Base-by-base conservation (phyloP, 2,888 invertebrate genomes). In the Pachycephus smyrnensis region DNA sequence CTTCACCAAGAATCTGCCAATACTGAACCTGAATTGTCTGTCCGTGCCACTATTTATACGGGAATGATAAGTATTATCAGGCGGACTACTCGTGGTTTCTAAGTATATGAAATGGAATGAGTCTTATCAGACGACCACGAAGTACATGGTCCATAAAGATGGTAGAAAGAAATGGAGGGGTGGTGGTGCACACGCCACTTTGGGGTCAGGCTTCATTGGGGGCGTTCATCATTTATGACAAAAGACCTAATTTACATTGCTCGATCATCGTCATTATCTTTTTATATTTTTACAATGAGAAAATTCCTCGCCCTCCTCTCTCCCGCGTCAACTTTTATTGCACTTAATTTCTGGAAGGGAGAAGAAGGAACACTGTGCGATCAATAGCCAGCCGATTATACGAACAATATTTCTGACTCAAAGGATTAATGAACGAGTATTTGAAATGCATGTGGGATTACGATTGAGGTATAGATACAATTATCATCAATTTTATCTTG, bases 61-160 rank as follows among this genome's bases (percentile, higher is more conserved):
- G 84, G 78, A 75, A 80, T 84, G 90, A 90, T 90, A 90, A 90
- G 87, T 88, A 84, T 85, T 90, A 90, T 90, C 90, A 89, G 88
- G 77, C 84, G 79, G 83, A 80, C 81, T 85, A 84, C 82, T 82
- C 86, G 84, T 89, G 87, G 83, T 86, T 84, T 55, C 84, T 80
- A 85, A 85, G 84, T 82, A 82, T 85, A 83, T 85, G 83, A 82
- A 81, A 84, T 77, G 75, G 76, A 83, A 82, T 76, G 75, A 71
- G 73, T 80, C 85, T 89, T 90, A 90, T 90, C 90, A 86, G 81
- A 81, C 81, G 84, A 82, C 83, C 85, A 86, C 82, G 84, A 88
- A 84, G 86, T 88, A 86, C 87, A 88, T 84, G 86, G 84, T 88
- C 86, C 86, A 88, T 84, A 84, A 78, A 83, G 85, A 85, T 85